Conservation (phyloP, 2,888 invertebrate species). For the Sinhomidia bicolor region DNA sequence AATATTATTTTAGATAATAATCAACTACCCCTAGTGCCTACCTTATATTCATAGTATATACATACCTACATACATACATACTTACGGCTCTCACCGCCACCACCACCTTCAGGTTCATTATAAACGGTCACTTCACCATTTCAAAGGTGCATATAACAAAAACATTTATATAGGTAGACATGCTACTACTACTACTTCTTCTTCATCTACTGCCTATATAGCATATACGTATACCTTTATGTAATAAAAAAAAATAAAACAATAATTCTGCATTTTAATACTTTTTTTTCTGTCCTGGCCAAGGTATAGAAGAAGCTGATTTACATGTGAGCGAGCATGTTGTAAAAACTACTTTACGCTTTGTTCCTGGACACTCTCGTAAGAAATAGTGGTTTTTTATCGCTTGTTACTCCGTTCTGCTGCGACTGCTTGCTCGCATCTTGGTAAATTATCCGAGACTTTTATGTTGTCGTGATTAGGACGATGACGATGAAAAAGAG, state of each 20-base stretch:
- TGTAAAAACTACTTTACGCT: constrained; percentile 36
- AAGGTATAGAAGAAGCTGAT: constrained; percentile 2
- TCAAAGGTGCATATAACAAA: not conserved
- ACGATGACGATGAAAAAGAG: constrained; percentile 20
- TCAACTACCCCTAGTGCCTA: too few species aligned
- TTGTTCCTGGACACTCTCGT: constrained; percentile 45
- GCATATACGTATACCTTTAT: not conserved
- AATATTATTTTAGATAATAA: not conserved
- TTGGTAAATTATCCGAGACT: constrained; percentile 35
- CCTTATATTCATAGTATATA: not conserved
- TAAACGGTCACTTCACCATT: constrained; percentile 20
- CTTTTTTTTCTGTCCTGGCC: constrained; percentile 24
- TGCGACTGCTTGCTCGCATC: constrained; percentile 26
- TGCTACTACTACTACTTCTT: too few species aligned
- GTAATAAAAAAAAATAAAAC: not conserved
- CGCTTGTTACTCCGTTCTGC: constrained; percentile 27
- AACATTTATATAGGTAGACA: not conserved
- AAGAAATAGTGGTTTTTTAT: constrained; percentile 28
- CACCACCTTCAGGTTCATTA: not conserved
- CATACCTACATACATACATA: not conserved
- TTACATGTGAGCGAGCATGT: constrained; percentile 16
- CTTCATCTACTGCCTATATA: too few species aligned
- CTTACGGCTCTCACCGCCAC: not conserved
- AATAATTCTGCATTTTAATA: constrained; percentile 12
- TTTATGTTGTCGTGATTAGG: constrained; percentile 35